Evolutionary conservation across 2,113 vertebrate species (phyloP), one percentile per base, ranked within the genome.

Genomic region (Ophthalmolycus amberensis): DNA sequence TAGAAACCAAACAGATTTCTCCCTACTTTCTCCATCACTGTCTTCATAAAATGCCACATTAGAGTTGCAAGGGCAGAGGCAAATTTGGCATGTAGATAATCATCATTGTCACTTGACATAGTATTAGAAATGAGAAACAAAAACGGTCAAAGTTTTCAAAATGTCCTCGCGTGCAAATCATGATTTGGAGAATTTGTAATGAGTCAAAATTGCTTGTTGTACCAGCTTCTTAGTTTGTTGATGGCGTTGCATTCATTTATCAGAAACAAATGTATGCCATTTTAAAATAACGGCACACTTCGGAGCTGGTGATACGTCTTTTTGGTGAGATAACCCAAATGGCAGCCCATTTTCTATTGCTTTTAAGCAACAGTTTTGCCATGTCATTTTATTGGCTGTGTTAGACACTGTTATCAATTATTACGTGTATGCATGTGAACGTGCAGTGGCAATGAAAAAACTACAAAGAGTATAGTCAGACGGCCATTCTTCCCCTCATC

Each of bases 271-370:
- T 79, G 59, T 68, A 54, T 87, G 81, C 82, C 82, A 38, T 86
- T 90, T 84, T 46, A 48, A 87, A 88, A 89, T 71, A 90, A 88
- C 63, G 50, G 79, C 84, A 89, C 83, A 87, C 70, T 87, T 86
- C 83, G 87, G 92, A 94, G 94, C 92, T 94, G 93, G 94, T 95
- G 91, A 94, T 89, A 16, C n/a, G 74, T 90, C 34, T 77, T 89
- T 88, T 89, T 92, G 75, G 78, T 91, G 84, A 80, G 74, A 89
- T 84, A 85, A 91, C 71, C 91, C 66, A 85, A 89, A 81, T 77
- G 79, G 79, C 78, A 85, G 62, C 38, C 70, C 50, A 74, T 27
- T 71, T 77, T 85, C 72, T 68, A 48, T 73, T 71, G 75, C 79
- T 84, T 92, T 85, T 85, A 85, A 79, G 80, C 84, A 88, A 86